Evolutionary conservation across 2,888 invertebrate species (phyloP), one percentile per base, ranked within the genome.

Genomic region (Nematopogon swammerdamellus): DNA sequence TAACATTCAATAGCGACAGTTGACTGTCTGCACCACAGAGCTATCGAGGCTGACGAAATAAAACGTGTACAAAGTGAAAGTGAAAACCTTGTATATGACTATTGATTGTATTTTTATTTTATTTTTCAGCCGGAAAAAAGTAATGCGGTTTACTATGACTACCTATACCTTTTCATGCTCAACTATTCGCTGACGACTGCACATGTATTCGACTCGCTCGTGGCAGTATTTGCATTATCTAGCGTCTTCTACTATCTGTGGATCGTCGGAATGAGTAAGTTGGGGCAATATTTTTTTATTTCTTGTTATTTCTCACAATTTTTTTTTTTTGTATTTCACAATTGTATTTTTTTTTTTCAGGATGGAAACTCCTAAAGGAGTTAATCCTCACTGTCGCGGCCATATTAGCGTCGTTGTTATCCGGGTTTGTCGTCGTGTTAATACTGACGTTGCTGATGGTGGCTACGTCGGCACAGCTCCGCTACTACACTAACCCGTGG

Each of bases 141-240:
- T 17, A 64, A 76, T 19, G 80, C 83, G 1, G 83, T 92, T 0
- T 92, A 88, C 75, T 91, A 82, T 65, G 92, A 92, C 66, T 81
- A 86, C 46, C 65, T 91, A 56, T 89, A 90, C 25, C 62, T 81
- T 54, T 87, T 86, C 60, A 70, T 91, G 61, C 67, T 92, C 1
- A 72, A 79, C 46, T 91, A 91, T 60, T 79, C 87, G 1, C 70
- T 82, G 55, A 58, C 63, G 0, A 65, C 63, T 2, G 76, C 82
- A 2, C 67, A 79, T 29, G 54, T 63, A 0, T 54, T 79, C 1
- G 82, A 82, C 55, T 60, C 70, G 0, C 20, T 72, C 1, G 65
- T 79, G 1, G 63, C 68, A 0, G 10, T 75, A 0, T 54, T 79
- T 0, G 73, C 70, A 0, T n/a, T 72, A 0, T 50, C 65, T 2